Evolutionary conservation across 2,113 vertebrate genomes (phyloP).

Genomic region (Bothrops jararaca): DNA sequence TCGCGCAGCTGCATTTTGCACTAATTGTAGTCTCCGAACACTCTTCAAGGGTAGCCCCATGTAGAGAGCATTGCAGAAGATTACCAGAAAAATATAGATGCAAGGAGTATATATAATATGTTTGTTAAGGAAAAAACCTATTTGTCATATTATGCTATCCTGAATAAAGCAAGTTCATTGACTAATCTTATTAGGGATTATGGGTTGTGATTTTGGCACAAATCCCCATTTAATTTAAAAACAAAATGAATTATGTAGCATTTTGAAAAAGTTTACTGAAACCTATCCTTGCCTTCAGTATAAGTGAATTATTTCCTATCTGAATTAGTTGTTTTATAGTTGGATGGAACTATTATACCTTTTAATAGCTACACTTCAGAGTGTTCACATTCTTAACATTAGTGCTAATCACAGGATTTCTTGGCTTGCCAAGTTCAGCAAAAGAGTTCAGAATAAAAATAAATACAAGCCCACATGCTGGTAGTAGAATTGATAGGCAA

Average conservation of each 20-base stretch:
- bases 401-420: neutral
- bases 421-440: neutral
- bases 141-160: neutral
- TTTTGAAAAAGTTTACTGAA: neutral
- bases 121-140: slow-evolving; percentile 8
- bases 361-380: neutral
- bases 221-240: neutral
- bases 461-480: neutral
- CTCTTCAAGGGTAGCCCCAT: too few species aligned
- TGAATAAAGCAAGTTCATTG: neutral
- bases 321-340: neutral
- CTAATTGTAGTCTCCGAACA: too few species aligned
- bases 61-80: too few species aligned
- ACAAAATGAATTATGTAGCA: neutral
- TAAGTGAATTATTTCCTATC: neutral
- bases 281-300: too few species aligned
- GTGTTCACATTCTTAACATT: neutral
- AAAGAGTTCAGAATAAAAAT: neutral
- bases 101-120: slow-evolving; percentile 16
- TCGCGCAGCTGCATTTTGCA: too few species aligned
- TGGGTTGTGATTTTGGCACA: neutral
- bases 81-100: neutral
- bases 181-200: neutral
- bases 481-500: neutral
- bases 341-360: neutral